Evolutionary conservation across 2,113 vertebrate genomes (phyloP).

Genomic region (Podarcis raffonei): DNA sequence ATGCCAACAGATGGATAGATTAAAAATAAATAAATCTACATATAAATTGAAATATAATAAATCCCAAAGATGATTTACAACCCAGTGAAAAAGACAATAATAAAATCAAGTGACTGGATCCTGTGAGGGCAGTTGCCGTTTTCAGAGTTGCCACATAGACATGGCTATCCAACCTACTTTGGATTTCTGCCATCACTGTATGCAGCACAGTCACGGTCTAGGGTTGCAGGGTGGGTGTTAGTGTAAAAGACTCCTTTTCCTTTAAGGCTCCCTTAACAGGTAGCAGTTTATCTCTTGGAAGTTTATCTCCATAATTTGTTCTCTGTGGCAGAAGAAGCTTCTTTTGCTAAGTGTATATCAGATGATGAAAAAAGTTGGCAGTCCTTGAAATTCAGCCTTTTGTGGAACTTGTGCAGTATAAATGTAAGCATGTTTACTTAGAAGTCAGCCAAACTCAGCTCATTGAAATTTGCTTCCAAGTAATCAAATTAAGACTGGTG

Average conservation of each 20-base stretch:
- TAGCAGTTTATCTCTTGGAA: background rate
- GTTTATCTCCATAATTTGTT: background rate
- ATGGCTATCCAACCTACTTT: background rate
- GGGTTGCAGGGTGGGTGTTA: too few relatives aligned
- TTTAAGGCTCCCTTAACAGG: background rate
- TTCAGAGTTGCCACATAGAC: background rate
- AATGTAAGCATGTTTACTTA: too few relatives aligned
- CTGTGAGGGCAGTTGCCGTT: background rate
- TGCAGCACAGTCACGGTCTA: too few relatives aligned
- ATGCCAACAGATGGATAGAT: too few relatives aligned
- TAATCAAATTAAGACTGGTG: background rate
- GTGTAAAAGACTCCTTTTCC: background rate
- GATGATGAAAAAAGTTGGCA: background rate
- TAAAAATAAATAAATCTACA: too few relatives aligned
- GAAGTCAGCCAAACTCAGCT: background rate
- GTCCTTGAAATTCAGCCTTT: background rate
- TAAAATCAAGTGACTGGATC: too few relatives aligned
- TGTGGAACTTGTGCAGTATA: background rate
- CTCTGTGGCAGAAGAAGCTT: background rate
- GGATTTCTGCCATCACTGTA: background rate
- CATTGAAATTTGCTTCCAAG: background rate
- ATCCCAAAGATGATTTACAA: too few relatives aligned
- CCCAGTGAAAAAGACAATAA: too few relatives aligned
- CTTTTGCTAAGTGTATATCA: background rate
- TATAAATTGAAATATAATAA: too few relatives aligned